Evolutionary conservation across 2,113 vertebrate species (phyloP), one percentile per base, ranked within the genome.

Genomic region (Indicator indicator): DNA sequence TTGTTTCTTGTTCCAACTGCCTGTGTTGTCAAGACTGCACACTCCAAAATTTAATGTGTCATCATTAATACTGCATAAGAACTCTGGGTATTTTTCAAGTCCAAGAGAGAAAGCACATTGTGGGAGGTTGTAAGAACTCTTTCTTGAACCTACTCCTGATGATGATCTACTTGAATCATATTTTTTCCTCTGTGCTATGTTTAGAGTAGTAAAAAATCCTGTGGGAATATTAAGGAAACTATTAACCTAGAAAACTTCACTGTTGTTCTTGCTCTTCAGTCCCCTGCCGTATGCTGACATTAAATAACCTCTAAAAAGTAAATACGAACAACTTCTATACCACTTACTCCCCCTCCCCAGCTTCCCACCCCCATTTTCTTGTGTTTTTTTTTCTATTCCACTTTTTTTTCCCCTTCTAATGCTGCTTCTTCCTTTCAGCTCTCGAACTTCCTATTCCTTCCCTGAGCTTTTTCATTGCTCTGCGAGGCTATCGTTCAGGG

Each of bases 211-310:
- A 27, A 94, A 42, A 70, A 94, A 75, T 93, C 96, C 94, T 70
- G 11, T 88, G 90, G 93, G 95, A 95, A 93, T 96, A 96, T 88
- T 72, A 81, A 95, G 96, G 95, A 97, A 96, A 88, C 91, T 88
- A 92, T 95, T 95, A 97, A 95, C 91, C 76, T 86, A 96, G 90
- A 95, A 97, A 94, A 93, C 65, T 95, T 83, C 54, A 58, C 72
- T 93, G 91, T 84, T 93, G 46, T 80, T 92, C 93, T 93, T 90
- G 94, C 73, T 91, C 36, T 78, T 90, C 52, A 72, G 58, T 79
- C 65, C 54, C 32, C 70, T 70, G 76, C 65, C 27, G 14, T 72
- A 78, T 69, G n/a, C 59, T 95, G 87, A 68, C 58, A 86, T 73
- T 69, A 93, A 94, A 48, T 87, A 76, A 91, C 68, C 26, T 91